Evolutionary conservation across 2,797 vertebrate species (phyloP).

Genomic region (Tinamus major): DNA sequence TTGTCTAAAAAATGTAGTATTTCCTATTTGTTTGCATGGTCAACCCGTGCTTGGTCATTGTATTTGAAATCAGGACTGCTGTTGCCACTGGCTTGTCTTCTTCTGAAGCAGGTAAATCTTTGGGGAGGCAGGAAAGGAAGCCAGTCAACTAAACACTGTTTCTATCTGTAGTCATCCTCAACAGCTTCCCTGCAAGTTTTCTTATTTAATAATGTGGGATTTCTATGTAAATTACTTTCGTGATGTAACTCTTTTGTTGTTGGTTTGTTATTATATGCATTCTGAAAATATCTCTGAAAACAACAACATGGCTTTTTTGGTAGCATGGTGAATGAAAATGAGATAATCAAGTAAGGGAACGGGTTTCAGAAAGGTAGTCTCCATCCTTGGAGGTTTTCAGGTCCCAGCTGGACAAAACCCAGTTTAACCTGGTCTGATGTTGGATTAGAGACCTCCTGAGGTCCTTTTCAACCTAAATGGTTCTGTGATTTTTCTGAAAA

Average conservation of each 20-base stretch:
- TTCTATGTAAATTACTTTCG: background rate
- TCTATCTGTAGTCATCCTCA: background rate
- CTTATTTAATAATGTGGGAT: background rate
- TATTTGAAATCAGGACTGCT: background rate
- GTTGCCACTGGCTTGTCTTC: background rate
- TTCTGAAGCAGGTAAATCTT: background rate
- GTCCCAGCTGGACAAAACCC: background rate
- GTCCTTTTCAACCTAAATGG: background rate
- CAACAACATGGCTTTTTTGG: background rate
- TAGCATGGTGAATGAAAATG: background rate
- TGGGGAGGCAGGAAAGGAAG: background rate
- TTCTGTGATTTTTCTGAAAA: background rate
- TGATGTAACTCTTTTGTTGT: background rate
- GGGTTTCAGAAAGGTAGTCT: background rate
- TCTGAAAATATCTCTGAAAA: background rate
- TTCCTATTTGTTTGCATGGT: background rate
- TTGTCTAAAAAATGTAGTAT: background rate
- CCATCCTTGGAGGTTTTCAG: background rate
- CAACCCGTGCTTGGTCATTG: background rate
- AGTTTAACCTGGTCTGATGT: background rate
- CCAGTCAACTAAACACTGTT: background rate
- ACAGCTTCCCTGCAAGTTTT: background rate
- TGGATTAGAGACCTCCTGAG: background rate
- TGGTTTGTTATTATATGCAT: background rate
- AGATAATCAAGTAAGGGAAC: background rate